Base-by-base conservation (phyloP, 2,888 invertebrate genomes). In the Cryptocephalus moraei region DNA sequence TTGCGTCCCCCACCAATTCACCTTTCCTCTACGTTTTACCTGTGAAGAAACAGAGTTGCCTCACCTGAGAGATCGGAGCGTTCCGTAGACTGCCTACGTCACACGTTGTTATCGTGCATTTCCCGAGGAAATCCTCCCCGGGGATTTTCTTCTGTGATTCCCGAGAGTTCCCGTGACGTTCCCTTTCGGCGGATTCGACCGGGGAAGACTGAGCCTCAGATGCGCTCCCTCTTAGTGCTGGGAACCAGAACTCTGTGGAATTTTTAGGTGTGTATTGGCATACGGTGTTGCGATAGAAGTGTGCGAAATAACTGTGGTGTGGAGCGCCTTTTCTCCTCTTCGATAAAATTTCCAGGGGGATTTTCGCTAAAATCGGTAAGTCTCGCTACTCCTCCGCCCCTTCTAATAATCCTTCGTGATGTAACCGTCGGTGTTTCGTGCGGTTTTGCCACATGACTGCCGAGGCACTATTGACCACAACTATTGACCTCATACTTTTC, bases 1-100 rank as follows among this genome's bases (percentile, higher is more conserved):
- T 47, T 38, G 33, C 14, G 36, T 36, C 47, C 46, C 52, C 52
- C 51, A 44, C 52, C 38, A 48, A 4, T 22, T 22, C 47, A 44
- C 43, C 44, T 39, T 41, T 43, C 34, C 44, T 41, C 46, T 45
- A 49, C 51, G 50, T 49, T 48, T 48, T 55, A 51, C 52, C 54
- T 49, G 52, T 49, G 47, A 55, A 55, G 54, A 51, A 49, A 47
- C 40, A 48, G 51, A 54, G 54, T 55, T 55, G 52, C 54, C 54
- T 55, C 52, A 50, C 50, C 12, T 36, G 42, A 32, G 42, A 42
- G 42, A 55, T 43, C 47, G 52, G 47, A 47, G 54, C 49, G 48
- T 49, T 40, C 43, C 44, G 34, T 49, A 47, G 45, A 49, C 44
- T 49, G 54, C 46, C 49, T 49, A 55, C 54, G 54, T 55, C 54